Percentiles rank a stretch among this genome's conserved stretches.
Conservation (phyloP, 2,113 vertebrate species). For the Dipodomys spectabilis region DNA sequence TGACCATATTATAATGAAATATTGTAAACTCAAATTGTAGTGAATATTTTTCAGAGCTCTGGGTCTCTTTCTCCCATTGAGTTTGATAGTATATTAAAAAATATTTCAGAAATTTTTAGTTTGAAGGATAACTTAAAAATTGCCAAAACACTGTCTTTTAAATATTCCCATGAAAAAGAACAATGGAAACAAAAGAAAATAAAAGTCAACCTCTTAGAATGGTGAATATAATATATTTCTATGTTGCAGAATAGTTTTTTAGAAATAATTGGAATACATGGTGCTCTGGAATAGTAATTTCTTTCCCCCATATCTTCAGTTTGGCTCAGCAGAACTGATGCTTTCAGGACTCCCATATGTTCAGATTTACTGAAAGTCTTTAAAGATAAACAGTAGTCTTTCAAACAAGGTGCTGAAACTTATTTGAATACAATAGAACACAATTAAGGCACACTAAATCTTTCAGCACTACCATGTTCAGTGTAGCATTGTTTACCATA, state of each 20-base stretch:
- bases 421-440: background rate
- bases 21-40: background rate
- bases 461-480: too few species aligned
- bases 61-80: background rate
- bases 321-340: slow-evolving; percentile 46
- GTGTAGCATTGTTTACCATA: too few species aligned
- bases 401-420: slow-evolving; percentile 30
- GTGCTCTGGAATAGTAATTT: slow-evolving; percentile 56
- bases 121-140: background rate
- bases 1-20: background rate
- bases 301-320: slow-evolving; percentile 53
- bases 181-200: slow-evolving; percentile 35
- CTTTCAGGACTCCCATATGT: background rate
- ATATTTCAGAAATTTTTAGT: background rate
- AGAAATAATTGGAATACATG: background rate
- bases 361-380: slow-evolving; percentile 54
- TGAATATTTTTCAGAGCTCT: too few species aligned
- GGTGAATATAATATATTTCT: slow-evolving; percentile 46
- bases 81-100: background rate
- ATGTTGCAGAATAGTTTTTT: slow-evolving; percentile 39
- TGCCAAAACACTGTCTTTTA: background rate
- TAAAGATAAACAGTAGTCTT: slow-evolving; percentile 41
- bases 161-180: background rate
- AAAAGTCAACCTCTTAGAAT: slow-evolving; percentile 18
- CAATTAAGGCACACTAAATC: too few species aligned